Evolutionary conservation across 2,888 invertebrate genomes (phyloP), one percentile per base, ranked within the genome.

Genomic region (Machimus rusticus): DNA sequence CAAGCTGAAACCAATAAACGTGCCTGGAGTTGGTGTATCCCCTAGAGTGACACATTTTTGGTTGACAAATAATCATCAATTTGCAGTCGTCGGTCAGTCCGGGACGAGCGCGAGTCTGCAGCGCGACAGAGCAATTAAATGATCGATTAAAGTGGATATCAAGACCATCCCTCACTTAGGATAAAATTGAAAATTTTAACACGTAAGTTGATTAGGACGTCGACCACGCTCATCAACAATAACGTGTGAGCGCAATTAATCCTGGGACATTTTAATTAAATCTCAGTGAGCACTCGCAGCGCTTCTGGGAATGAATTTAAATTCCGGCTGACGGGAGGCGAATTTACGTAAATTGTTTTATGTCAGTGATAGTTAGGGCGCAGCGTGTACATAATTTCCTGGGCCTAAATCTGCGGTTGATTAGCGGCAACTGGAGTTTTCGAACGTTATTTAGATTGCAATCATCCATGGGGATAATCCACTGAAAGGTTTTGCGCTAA

Each of bases 141-240:
- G 81, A 81, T 81, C 81, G 51, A 81, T 81, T 81, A 81, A 81
- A 81, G 34, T 81, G 81, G 81, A 81, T 55, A 81, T 51, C 81
- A 81, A 81, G 81, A 81, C 81, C 55, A 81, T 81, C 43, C 51
- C 23, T 51, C 81, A 81, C 81, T 81, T 55, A 81, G 55, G 55
- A 81, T 81, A 51, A 81, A 81, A 81, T 81, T 81, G 81, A 81
- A 81, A 81, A 81, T 81, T 81, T 81, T 81, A 81, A 81, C 81
- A 51, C 81, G 81, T 81, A 81, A 81, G 81, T 81, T 81, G 81
- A 81, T 81, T 81, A 81, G 81, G 81, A 81, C 81, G 46, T 81
- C 43, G 81, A 55, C 81, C 81, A 46, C 55, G 51, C 51, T 81
- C 81, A 81, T 81, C 81, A 81, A 81, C 81, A 81, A 55, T 81